Conservation (phyloP, 1,140 invertebrate genomes). For the Agrypnia vestita region DNA sequence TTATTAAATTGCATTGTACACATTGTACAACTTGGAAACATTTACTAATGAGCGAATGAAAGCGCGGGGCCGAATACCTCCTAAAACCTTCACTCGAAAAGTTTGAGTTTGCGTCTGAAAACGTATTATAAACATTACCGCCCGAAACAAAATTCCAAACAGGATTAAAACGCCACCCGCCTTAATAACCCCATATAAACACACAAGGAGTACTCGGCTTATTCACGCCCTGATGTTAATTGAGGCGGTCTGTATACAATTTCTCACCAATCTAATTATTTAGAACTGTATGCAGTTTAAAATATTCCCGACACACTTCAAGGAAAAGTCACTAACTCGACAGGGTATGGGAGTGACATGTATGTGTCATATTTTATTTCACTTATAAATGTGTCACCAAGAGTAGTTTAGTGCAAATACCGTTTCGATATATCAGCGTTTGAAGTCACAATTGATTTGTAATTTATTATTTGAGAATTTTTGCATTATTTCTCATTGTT, state of each 20-base stretch:
- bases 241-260: conserved; percentile 6
- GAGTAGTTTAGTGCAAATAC: too few relatives aligned
- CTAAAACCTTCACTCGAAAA: conserved; percentile 18
- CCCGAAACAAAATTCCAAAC: background rate
- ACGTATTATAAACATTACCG: conserved; percentile 18
- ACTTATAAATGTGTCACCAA: too few relatives aligned
- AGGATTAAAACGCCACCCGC: conserved; percentile 19
- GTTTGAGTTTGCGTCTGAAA: conserved; percentile 17
- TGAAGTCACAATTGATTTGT: too few relatives aligned
- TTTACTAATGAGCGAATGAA: background rate
- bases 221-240: conserved; percentile 27
- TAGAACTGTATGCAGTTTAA: conserved; percentile 19
- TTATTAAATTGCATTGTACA: too few relatives aligned
- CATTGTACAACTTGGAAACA: too few relatives aligned
- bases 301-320: background rate
- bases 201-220: conserved; percentile 20
- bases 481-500: too few relatives aligned
- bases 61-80: background rate
- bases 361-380: too few relatives aligned
- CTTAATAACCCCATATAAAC: conserved; percentile 15
- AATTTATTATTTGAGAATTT: too few relatives aligned
- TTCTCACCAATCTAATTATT: conserved; percentile 23
- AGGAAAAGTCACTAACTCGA: background rate
- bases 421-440: too few relatives aligned
- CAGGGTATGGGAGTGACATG: too few relatives aligned